Evolutionary conservation across 1,140 invertebrate genomes (phyloP).

Genomic region (Ostrea edulis): DNA sequence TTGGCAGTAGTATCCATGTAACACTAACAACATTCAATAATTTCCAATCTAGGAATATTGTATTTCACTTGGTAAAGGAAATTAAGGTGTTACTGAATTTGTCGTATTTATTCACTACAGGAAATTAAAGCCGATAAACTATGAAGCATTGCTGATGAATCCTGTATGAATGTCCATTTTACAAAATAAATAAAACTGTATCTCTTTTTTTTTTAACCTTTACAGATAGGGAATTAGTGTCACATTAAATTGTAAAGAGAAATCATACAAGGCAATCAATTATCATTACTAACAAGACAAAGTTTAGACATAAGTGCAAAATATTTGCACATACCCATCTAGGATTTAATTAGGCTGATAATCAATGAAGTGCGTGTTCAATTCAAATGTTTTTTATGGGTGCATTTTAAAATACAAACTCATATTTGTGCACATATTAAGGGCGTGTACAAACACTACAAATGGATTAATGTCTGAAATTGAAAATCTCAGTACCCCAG

Average conservation of each 20-base stretch:
- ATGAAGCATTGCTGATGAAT: background rate
- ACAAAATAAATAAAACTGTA: slow-evolving; percentile 13
- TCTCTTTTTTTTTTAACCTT: background rate
- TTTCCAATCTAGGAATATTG: background rate
- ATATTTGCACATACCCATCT: no score
- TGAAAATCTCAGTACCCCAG: no score
- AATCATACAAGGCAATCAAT: background rate
- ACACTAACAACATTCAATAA: background rate
- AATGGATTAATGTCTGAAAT: no score
- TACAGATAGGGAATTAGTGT: background rate
- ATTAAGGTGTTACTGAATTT: slow-evolving; percentile 4
- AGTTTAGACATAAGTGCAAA: no score
- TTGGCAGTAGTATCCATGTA: background rate
- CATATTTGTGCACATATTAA: no score
- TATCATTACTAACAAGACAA: no score
- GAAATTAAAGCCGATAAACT: background rate
- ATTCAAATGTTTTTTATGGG: no score
- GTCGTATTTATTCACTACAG: background rate
- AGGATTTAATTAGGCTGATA: no score
- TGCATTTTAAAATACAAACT: no score
- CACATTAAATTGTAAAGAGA: background rate
- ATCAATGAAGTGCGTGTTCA: no score
- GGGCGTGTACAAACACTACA: no score
- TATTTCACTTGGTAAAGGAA: background rate
- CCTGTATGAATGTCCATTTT: background rate